These are phyloP conservation scores for Panagrolaimus sp. DNA, from an alignment of 1,140 invertebrate genomes.

Conservation along the genomic window DNA sequence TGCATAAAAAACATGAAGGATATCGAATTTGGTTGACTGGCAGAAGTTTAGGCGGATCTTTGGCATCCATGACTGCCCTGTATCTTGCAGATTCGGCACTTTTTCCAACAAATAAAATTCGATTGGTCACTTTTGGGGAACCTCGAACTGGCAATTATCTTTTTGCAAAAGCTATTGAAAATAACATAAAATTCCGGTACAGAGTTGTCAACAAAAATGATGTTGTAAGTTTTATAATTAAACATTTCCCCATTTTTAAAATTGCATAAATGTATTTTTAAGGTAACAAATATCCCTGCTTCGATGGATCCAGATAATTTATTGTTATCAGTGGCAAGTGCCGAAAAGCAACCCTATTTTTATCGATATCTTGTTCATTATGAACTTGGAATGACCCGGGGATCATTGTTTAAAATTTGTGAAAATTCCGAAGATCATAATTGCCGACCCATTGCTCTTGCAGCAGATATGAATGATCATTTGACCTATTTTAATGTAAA, in stretches of 20 bases:
- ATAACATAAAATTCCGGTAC: constrained; percentile 52
- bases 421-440: constrained; percentile 56
- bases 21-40: constrained; percentile 57
- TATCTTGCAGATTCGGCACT: constrained; percentile 56
- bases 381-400: constrained; percentile 45
- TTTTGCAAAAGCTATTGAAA: constrained; percentile 55
- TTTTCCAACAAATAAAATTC: constrained; percentile 48
- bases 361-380: constrained; percentile 57
- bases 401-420: constrained; percentile 53
- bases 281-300: constrained; percentile 56
- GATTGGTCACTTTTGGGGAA: constrained; percentile 56
- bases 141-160: constrained; percentile 56
- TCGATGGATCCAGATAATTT: constrained; percentile 56
- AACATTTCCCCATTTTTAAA: background rate
- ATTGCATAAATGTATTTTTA: constrained; percentile 8
- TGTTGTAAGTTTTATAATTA: constrained; percentile 36
- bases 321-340: constrained; percentile 47
- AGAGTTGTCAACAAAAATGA: constrained; percentile 56
- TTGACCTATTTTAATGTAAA: constrained; percentile 50
- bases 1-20: constrained; percentile 49
- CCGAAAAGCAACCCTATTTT: constrained; percentile 54
- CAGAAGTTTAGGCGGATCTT: constrained; percentile 51
- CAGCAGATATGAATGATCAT: constrained; percentile 54
- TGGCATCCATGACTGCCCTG: constrained; percentile 57
- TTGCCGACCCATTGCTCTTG: constrained; percentile 53